Base-by-base conservation (phyloP, 2,888 invertebrate genomes). In the Spicauda simplicius region DNA sequence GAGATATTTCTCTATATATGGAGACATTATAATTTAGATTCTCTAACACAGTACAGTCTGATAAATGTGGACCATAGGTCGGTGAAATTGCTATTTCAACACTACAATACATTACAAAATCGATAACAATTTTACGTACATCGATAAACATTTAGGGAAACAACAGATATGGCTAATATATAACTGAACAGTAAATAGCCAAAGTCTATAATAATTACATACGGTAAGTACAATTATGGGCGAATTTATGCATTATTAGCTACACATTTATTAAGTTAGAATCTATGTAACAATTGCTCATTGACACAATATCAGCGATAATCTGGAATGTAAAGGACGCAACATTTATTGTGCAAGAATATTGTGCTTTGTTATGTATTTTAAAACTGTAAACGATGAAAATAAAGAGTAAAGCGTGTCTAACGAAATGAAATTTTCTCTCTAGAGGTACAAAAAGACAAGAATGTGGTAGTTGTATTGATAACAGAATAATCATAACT, bases 281-380 rank as follows among this genome's bases (percentile, higher is more conserved):
- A 53, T 41, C 20, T 60, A 60, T 66, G 60, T 61, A 66, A 66
- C 66, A 61, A 66, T 61, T 60, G 66, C 66, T 66, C 66, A 61
- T 61, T 61, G 56, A 66, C 66, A 67, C 48, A 30, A 60, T 59
- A 66, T 67, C 56, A 37, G 66, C 60, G 57, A 62, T 59, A 65
- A 68, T 66, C 68, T 76, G 76, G 77, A 77, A 77, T 77, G 77
- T 77, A 73, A 71, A 71, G 66, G 66, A 67, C 66, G 74, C 70
- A 74, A 72, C 67, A 70, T 70, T 71, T 69, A 69, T 76, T 76
- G 76, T 77, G 76, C 74, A 71, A 65, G 33, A 61, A 70, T 69
- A 72, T 74, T 75, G 74, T 74, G 73, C 74, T 55, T 48, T 62
- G 18, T 33, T 62, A 63, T 16, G 52, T 54, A 41, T 16, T 62